Conservation (phyloP, 2,888 invertebrate species). For the Aphidoletes aphidimyza region DNA sequence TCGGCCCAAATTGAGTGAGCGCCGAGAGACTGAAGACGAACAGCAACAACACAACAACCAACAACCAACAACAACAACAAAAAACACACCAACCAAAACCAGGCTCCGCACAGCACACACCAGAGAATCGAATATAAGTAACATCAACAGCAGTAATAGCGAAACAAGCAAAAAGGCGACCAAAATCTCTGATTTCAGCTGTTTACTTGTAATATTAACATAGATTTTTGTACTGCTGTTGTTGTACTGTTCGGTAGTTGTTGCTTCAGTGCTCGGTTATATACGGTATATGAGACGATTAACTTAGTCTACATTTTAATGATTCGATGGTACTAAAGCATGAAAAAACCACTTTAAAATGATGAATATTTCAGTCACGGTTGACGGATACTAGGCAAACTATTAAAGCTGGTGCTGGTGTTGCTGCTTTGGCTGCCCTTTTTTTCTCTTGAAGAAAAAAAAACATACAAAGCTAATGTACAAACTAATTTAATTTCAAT, state of each 20-base stretch:
- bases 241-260: background rate
- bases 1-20: background rate
- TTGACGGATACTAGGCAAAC: slow-evolving; percentile 20
- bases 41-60: background rate
- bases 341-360: background rate
- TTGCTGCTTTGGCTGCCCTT: no score
- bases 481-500: slow-evolving; percentile 24
- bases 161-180: background rate
- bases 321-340: background rate
- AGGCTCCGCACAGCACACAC: background rate
- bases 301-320: slow-evolving; percentile 30
- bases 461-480: background rate
- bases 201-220: slow-evolving; percentile 43
- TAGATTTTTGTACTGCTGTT: background rate
- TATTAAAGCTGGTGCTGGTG: background rate
- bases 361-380: slow-evolving; percentile 46
- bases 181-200: slow-evolving; percentile 18
- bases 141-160: background rate
- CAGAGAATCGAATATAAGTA: background rate
- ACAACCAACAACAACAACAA: background rate
- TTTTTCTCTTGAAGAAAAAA: no score
- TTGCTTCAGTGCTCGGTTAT: background rate
- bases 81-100: background rate
- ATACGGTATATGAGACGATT: slow-evolving; percentile 23
- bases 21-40: background rate